Base-by-base conservation (phyloP, 1,140 invertebrate genomes). In the Neodiprion fabricii region DNA sequence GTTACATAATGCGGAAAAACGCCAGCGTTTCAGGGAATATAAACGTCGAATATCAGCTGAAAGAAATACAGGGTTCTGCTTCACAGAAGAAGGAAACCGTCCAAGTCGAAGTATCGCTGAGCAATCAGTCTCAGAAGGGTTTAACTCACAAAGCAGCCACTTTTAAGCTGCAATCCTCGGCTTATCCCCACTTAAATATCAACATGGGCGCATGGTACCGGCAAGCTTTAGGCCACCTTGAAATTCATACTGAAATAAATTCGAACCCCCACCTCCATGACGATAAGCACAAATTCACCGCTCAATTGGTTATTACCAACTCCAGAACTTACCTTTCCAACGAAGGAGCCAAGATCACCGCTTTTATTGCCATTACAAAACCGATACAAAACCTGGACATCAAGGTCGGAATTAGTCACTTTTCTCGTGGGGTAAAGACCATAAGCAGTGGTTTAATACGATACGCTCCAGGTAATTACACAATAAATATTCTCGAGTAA, bases 121-220 rank as follows among this genome's bases (percentile, higher is more conserved):
- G 90, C 3, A 92, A 95, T 82, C 90, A 91, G 65, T 90, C 92
- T 0, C 90, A 89, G 0, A 91, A 91, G 80, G 90, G 90, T 0
- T 88, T 94, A 72, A 89, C 92, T 14, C 89, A 90, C 66, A 86
- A 88, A 66, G 81, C 86, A 7, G 93, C 91, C 0, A 91, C 92
- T 74, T 81, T 94, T 67, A 90, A 92, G 50, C 84, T 96, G 65
- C 89, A 92, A 23, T 94, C 93, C 10, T 92, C 93, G 0, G 93
- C 94, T 0, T 95, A 96, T 89, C 93, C 94, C 0, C 90, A 92
- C 70, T 90, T 94, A 9, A 95, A 96, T 82, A 92, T 94, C 71
- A 91, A 92, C 48, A 86, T 92, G n/a, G 90, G 91, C 9, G 82
- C 92, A 0, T 92, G 89, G 81, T 93, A 93, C 81, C 88, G 92